A percentile compares a stretch with the other conserved stretches of the same genome.
Evolutionary conservation across 2,797 vertebrate species (phyloP).

Genomic region (Chloroceryle amazona): DNA sequence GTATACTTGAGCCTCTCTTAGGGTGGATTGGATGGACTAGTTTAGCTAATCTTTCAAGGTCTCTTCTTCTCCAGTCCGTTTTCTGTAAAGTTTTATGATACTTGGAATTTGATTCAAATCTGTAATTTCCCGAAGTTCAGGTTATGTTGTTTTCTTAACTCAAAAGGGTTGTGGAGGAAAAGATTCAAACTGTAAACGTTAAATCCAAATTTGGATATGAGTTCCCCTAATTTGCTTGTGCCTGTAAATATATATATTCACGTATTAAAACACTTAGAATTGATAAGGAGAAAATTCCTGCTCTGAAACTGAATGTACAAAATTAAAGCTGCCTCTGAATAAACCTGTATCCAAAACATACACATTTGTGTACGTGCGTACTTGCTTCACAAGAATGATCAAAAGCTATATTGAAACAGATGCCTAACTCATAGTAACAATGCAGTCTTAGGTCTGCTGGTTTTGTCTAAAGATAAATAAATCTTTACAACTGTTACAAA

Average conservation of each 20-base stretch:
- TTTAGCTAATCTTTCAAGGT: not conserved
- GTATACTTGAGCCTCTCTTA: not conserved
- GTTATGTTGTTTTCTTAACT: not conserved
- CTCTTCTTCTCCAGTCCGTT: not conserved
- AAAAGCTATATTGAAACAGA: not conserved
- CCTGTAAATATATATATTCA: not conserved
- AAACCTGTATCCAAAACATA: not conserved
- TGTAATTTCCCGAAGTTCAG: not conserved
- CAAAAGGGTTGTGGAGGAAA: not conserved
- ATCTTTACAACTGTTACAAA: not conserved
- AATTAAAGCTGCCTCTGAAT: not conserved
- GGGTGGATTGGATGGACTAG: not conserved
- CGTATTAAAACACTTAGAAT: not conserved
- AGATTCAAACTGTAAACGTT: not conserved
- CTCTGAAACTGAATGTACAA: not conserved
- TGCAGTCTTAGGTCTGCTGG: not conserved
- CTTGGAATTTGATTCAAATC: not conserved
- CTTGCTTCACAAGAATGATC: not conserved
- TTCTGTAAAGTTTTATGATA: not conserved
- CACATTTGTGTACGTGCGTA: not conserved
- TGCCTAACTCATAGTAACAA: not conserved
- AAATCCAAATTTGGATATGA: not conserved
- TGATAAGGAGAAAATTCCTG: not conserved
- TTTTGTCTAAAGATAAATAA: not conserved
- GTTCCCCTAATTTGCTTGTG: accelerated